These are phyloP conservation scores for Trichopria drosophilae DNA, from an alignment of 2,888 invertebrate species.

Conservation along the genomic window DNA sequence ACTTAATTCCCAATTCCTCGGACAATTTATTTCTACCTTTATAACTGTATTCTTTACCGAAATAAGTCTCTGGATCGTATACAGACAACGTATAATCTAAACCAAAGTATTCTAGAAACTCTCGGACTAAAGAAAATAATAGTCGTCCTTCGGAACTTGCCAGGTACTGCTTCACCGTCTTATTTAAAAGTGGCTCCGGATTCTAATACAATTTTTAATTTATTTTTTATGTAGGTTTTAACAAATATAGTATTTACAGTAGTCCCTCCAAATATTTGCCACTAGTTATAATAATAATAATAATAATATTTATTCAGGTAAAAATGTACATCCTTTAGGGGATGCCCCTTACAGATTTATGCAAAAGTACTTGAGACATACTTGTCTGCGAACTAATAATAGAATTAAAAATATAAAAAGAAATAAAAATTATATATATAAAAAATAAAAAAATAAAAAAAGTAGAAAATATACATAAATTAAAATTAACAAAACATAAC, in stretches of 20 bases:
- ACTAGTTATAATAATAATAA: too few relatives aligned
- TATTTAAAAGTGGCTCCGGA: constrained; percentile 61
- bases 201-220: constrained; percentile 50
- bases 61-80: constrained; percentile 78
- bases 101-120: constrained; percentile 80
- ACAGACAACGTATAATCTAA: constrained; percentile 79
- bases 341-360: too few relatives aligned
- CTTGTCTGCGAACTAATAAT: too few relatives aligned
- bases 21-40: constrained; percentile 61
- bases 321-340: too few relatives aligned
- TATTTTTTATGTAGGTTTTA: not conserved
- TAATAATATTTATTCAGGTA: too few relatives aligned
- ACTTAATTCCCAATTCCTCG: constrained; percentile 54
- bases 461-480: too few relatives aligned
- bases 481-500: too few relatives aligned
- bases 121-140: constrained; percentile 70
- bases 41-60: constrained; percentile 67
- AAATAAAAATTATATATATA: too few relatives aligned
- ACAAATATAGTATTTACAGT: not conserved
- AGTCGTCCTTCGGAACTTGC: constrained; percentile 65
- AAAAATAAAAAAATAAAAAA: too few relatives aligned
- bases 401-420: too few relatives aligned
- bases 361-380: too few relatives aligned
- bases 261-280: too few relatives aligned
- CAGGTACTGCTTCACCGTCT: constrained; percentile 64